Percentiles rank a stretch among this genome's conserved stretches.
These are phyloP conservation scores for Caenorhabditis doughertyi DNA, from an alignment of 2,888 invertebrate genomes.

Conservation along the genomic window DNA sequence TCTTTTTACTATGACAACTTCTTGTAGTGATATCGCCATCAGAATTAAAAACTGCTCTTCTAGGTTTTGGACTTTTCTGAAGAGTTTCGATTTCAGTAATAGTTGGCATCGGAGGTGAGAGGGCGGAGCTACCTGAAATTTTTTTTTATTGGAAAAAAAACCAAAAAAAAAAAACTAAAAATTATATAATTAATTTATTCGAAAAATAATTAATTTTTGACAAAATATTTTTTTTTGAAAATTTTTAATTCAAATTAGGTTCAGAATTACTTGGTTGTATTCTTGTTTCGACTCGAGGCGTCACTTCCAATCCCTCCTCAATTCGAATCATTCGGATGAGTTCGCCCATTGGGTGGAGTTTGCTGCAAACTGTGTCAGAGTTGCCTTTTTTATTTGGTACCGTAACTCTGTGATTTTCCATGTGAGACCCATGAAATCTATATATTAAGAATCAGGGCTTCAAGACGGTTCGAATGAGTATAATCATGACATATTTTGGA, in stretches of 20 bases:
- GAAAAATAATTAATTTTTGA: background rate
- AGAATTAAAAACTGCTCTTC: slow-evolving; percentile 45
- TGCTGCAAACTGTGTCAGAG: slow-evolving; percentile 50
- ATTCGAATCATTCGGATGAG: slow-evolving; percentile 58
- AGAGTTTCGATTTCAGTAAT: slow-evolving; percentile 33
- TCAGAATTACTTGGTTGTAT: slow-evolving; percentile 26
- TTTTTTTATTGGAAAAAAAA: background rate
- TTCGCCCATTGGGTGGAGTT: slow-evolving; percentile 51
- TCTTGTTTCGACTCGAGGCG: slow-evolving; percentile 33
- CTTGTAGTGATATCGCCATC: slow-evolving; percentile 42
- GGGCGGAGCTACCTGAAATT: too few relatives aligned
- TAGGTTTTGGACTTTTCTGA: slow-evolving; percentile 6
- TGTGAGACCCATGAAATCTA: too few relatives aligned
- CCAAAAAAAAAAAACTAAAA: background rate
- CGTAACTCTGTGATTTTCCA: background rate
- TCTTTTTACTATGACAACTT: slow-evolving; percentile 4
- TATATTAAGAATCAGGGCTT: too few relatives aligned
- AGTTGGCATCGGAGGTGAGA: slow-evolving; percentile 10
- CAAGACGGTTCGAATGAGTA: slow-evolving; percentile 2
- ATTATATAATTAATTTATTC: background rate
- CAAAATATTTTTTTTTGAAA: background rate
- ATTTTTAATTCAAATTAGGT: slow-evolving; percentile 14
- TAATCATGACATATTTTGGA: too few relatives aligned
- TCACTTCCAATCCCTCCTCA: slow-evolving; percentile 63
- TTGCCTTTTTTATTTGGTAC: slow-evolving; percentile 16